Evolutionary conservation across 2,797 vertebrate genomes (phyloP), one percentile per base, ranked within the genome.

Genomic region (Petrocephalus schoutedeni): DNA sequence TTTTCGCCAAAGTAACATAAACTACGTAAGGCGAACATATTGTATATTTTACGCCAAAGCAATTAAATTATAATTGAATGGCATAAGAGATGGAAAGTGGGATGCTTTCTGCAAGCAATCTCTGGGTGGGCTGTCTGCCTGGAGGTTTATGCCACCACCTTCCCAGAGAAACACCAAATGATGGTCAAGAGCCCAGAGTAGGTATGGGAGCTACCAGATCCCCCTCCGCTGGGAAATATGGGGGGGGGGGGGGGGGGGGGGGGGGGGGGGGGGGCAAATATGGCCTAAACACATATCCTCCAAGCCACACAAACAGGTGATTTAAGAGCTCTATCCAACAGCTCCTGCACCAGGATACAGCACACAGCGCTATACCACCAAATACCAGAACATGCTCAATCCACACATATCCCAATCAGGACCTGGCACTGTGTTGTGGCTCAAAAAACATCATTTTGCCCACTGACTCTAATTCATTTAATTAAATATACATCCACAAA

Each of bases 1-100:
- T 74, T 74, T 74, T 74, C 36, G 14, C 67, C 64, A 71, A 71
- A 74, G 67, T 74, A 74, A 74, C 67, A 74, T 16, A 74, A 74
- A 41, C 67, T 74, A 74, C 12, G 36, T 74, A 74, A 7, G 67
- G 6, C 67, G 4, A 74, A 74, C 14, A 74, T 41, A 74, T 36
- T 74, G 36, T 36, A 74, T 6, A 74, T 74, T 74, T 74, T 32
- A 71, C 5, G 16, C 36, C 10, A 74, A 74, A 74, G 12, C 12
- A 74, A 74, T 74, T 74, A 41, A 32, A 74, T 74, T 36, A 28
- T 74, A 36, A 74, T 74, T 74, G 36, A 8, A 45, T 49, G 19
- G 41, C 49, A 7, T 80, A 45, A n/a, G 36, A 80, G 41, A 49
- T 10, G 36, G 36, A 49, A 80, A 80, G 19, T 49, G 36, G 19